phyloP scores from a whole-genome alignment of 2,797 vertebrate species.

The Lindbergichthys nudifrons region DNA sequence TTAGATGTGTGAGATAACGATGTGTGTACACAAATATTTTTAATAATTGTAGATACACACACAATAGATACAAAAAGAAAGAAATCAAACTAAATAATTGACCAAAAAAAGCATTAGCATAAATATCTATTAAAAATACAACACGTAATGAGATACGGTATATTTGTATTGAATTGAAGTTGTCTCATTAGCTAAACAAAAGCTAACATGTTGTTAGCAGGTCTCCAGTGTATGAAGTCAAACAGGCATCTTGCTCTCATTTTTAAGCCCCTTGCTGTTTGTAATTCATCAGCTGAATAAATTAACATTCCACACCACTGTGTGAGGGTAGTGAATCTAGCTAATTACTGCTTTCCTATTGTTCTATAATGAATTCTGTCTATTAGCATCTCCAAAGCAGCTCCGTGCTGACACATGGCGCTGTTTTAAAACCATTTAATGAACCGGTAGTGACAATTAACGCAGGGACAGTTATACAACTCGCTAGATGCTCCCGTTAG shows the following conservation, averaged over 20 bases:
- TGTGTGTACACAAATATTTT: not conserved
- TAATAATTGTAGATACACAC: not conserved
- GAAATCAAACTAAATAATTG: not conserved
- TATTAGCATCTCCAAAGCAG: conserved; percentile 70
- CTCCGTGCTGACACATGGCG: conserved; percentile 43
- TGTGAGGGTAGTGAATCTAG: conserved; percentile 43
- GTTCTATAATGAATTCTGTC: conserved; percentile 72
- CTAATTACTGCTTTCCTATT: conserved; percentile 69
- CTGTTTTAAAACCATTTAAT: conserved; percentile 67
- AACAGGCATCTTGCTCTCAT: conserved; percentile 24
- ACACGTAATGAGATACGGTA: too few species aligned
- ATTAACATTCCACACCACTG: conserved; percentile 44
- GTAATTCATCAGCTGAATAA: conserved; percentile 57
- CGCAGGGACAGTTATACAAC: conserved; percentile 56
- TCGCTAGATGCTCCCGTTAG: conserved; percentile 52
- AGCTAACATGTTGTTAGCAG: not conserved
- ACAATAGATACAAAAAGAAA: not conserved
- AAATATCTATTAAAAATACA: not conserved
- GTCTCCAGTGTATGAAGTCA: conserved; percentile 15
- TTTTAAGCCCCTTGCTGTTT: conserved; percentile 42
- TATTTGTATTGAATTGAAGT: conserved; percentile 1
- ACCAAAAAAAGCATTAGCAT: not conserved
- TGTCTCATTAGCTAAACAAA: not conserved
- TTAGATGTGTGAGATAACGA: conserved; percentile 5
- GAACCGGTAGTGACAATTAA: conserved; percentile 69